Base-by-base conservation (phyloP, 2,113 vertebrate species). In the Cryptotis parvus region DNA sequence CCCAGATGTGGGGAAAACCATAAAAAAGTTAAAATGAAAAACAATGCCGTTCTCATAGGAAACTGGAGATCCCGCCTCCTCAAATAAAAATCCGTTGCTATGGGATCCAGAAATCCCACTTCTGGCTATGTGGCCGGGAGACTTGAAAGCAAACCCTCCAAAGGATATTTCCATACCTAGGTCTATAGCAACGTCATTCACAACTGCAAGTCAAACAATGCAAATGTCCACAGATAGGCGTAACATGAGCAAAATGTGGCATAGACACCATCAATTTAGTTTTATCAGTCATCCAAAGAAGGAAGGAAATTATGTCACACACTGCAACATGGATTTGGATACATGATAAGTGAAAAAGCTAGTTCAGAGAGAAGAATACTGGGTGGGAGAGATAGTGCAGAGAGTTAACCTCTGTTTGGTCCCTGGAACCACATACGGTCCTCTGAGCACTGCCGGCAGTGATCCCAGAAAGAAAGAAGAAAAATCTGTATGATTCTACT, bases 61-160 rank as follows among this genome's bases (percentile, higher is more conserved):
- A 87, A 87, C n/a, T 63, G 29, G 31, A 80, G 12, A 3, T 89
- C 63, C 55, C 55, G 18, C 55, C 61, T 89, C 68, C 74, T 35
- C 85, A 89, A 92, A 26, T 70, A 81, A 76, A 85, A 61, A 81
- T 75, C 52, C 80, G 80, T 31, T 52, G 74, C 18, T 37, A 24
- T 74, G 26, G 58, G 31, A 39, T 33, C 35, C 27, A 77, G 31
- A 16, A 86, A 77, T 43, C 37, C 65, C 55, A 58, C 29, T 73
- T 82, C 52, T 92, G 55, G 29, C 31, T 82, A 10, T 73, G 15
- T 26, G 78, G 27, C 18, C 43, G 83, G 58, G 86, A 89, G 63
- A 73, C 72, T n/a, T 58, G 69, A 76, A 58, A 76, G 15, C 55
- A 84, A 6, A 37, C 63, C 72, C 58, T 86, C 5, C 6, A 65